Evolutionary conservation across 2,888 invertebrate species (phyloP).

Genomic region (Rhorus exstirpatorius): DNA sequence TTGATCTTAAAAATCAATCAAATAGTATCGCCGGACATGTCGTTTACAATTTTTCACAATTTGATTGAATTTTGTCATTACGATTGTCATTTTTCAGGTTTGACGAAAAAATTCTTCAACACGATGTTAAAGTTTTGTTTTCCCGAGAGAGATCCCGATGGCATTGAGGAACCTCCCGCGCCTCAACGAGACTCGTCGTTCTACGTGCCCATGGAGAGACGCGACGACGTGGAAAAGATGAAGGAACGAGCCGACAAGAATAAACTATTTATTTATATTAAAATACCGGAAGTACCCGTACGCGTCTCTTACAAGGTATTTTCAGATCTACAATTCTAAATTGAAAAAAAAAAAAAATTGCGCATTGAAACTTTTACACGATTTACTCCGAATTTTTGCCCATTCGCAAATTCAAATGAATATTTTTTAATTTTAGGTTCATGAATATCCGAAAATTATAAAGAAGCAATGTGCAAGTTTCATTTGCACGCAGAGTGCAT

Average conservation of each 20-base stretch:
- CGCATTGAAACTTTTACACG: no score
- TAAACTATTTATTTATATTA: conserved; percentile 99
- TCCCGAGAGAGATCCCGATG: conserved; percentile 96
- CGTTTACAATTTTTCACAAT: background rate
- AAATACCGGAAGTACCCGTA: conserved; percentile 98
- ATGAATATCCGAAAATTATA: no score
- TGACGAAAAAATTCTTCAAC: conserved; percentile 98
- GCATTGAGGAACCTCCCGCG: conserved; percentile 89
- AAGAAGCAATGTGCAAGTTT: no score
- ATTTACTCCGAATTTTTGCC: no score
- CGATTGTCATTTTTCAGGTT: conserved; percentile 86
- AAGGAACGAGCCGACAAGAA: conserved; percentile 99
- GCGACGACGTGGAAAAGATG: conserved; percentile 99
- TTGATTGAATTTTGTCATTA: background rate
- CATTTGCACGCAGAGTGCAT: no score
- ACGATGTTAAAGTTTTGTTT: conserved; percentile 99
- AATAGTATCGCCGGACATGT: no score
- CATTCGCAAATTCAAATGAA: no score
- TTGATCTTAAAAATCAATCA: no score
- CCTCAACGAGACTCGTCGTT: conserved; percentile 93
- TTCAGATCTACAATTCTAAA: background rate
- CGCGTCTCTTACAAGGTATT: conserved; percentile 94
- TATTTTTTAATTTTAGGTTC: no score
- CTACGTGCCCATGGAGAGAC: conserved; percentile 94
- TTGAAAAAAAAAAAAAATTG: background rate